phyloP scores from a whole-genome alignment of 1,140 invertebrate genomes.

The Zophobas morio region DNA sequence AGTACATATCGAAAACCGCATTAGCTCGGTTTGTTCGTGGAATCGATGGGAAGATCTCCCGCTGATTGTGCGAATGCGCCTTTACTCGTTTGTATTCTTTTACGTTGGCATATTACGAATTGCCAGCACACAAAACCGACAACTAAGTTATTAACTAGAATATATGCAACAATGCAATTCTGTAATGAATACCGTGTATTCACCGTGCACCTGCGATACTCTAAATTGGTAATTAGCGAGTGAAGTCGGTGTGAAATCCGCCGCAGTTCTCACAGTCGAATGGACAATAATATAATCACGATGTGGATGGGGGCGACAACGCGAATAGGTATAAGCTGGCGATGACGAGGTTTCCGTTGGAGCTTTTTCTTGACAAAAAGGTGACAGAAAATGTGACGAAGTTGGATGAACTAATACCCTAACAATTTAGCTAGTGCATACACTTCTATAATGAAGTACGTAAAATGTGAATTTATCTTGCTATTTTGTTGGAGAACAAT shows the following conservation, averaged over 20 bases:
- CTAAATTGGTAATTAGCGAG: slow-evolving; percentile 67
- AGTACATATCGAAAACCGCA: slow-evolving; percentile 9
- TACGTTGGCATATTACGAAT: slow-evolving; percentile 21
- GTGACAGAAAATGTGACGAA: too few species aligned
- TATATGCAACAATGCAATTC: slow-evolving; percentile 61
- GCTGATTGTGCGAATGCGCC: slow-evolving; percentile 24
- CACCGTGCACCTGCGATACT: slow-evolving; percentile 63
- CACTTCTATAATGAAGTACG: too few species aligned
- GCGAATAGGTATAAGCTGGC: neutral
- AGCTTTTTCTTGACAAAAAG: neutral
- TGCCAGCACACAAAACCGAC: slow-evolving; percentile 51
- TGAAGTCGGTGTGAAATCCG: slow-evolving; percentile 67
- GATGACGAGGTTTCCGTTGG: neutral
- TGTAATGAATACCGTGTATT: slow-evolving; percentile 62
- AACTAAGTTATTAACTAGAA: slow-evolving; percentile 61
- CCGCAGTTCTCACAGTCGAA: slow-evolving; percentile 64
- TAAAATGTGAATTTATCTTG: too few species aligned
- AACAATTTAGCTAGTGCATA: too few species aligned
- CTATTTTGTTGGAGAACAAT: too few species aligned
- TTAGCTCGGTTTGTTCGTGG: neutral
- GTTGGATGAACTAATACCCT: too few species aligned
- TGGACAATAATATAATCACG: slow-evolving; percentile 65
- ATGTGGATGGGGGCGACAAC: slow-evolving; percentile 28
- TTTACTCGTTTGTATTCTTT: slow-evolving; percentile 22
- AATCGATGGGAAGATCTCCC: slow-evolving; percentile 31